Conservation (phyloP, 2,113 vertebrate species). For the Parotia lawesii region DNA sequence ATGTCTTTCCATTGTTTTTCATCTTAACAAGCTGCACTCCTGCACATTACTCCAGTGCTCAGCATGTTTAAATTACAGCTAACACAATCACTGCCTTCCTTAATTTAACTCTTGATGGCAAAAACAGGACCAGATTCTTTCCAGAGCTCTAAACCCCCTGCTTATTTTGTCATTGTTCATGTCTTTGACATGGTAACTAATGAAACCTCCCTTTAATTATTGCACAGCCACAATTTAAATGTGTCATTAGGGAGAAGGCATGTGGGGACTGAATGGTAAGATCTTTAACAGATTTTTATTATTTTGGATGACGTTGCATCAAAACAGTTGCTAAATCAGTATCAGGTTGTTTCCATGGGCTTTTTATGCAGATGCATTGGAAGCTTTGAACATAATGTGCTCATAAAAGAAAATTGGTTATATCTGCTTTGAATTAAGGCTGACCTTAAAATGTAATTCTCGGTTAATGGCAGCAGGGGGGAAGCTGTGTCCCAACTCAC, state of each 20-base stretch:
- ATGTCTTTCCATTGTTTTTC: conserved; percentile 21
- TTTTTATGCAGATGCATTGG: neutral
- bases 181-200: neutral
- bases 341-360: conserved; percentile 17
- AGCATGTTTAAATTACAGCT: conserved; percentile 41
- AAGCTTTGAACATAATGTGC: conserved; percentile 16
- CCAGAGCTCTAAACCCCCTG: neutral
- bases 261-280: neutral
- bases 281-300: conserved; percentile 12
- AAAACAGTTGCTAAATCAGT: conserved; percentile 39
- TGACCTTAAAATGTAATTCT: conserved; percentile 5
- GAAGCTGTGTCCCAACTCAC: neutral
- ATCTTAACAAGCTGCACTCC: conserved; percentile 6
- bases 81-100: conserved; percentile 25
- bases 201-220: neutral
- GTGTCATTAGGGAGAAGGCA: conserved; percentile 1
- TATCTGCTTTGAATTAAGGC: conserved; percentile 40
- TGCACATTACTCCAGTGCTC: neutral
- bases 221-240: neutral
- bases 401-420: conserved; percentile 8
- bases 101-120: conserved; percentile 27
- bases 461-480: neutral
- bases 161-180: neutral
- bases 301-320: neutral
- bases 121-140: conserved; percentile 36